Base-by-base conservation (phyloP, 2,797 vertebrate genomes). In the Sciurus carolinensis region DNA sequence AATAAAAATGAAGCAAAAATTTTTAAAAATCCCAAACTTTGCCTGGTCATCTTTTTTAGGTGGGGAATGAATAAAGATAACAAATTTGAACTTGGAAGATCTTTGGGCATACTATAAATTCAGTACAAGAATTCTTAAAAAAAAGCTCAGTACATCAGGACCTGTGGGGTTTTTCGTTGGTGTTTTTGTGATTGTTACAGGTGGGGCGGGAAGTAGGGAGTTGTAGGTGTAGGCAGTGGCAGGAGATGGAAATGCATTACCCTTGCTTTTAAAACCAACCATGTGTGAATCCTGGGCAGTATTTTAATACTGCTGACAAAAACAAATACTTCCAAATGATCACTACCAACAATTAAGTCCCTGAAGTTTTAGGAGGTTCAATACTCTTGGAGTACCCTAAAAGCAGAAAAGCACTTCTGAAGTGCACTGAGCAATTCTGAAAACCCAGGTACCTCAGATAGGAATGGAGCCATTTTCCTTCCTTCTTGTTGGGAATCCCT, bases 61-160 rank as follows among this genome's bases (percentile, higher is more conserved):
- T 79, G 6, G n/a, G 47, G 15, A 91, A 92, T 92, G 33, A 91
- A 95, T 44, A 85, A 59, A 93, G 54, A 94, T 42, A 93, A 96
- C 66, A 95, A 66, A 96, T 75, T 14, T 90, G 62, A 96, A 94
- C 30, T 59, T 92, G 64, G 28, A 93, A 87, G 36, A 14, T n/a
- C 33, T 77, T 93, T 30, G 94, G 17, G 47, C 73, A 93, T 20
- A 90, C 44, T 80, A 62, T 62, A 75, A 82, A 80, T 90, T 57
- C 36, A 87, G 86, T 62, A 26, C 22, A 33, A 42, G 3, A n/a
- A 94, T 76, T 79, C 69, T 57, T 62, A 44, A 44, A 87, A 80
- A 72, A 90, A 67, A 42, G n/a, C 73, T 75, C 64, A 90, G 75
- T 86, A 54, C 52, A 30, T 88, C 1, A 24, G 90, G 57, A 75